A percentile compares a stretch with the other conserved stretches of the same genome.
Conservation (phyloP, 2,113 vertebrate genomes). For the Rhinoptilus africanus region DNA sequence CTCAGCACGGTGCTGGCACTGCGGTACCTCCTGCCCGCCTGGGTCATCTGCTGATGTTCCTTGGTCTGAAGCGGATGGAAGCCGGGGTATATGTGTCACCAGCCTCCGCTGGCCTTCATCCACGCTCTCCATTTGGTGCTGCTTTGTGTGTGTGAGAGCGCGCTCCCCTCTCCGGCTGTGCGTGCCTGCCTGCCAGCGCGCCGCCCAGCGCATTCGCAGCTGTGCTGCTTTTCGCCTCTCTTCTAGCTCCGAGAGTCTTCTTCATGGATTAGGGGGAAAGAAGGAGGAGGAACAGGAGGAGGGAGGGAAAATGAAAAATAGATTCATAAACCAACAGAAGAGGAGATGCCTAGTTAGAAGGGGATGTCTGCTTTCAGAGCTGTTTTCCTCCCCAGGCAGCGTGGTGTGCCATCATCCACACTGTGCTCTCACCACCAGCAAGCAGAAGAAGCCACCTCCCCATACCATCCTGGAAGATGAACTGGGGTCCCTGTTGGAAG, state of each 20-base stretch:
- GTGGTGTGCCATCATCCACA: not conserved
- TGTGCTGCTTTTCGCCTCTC: slow-evolving; percentile 1
- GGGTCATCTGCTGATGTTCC: not conserved
- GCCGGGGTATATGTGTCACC: not conserved
- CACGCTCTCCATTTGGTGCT: slow-evolving; percentile 26
- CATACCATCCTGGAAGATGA: not conserved
- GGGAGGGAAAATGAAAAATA: not conserved
- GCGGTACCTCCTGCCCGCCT: not conserved
- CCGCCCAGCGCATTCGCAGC: slow-evolving; percentile 31
- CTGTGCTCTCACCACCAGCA: not conserved
- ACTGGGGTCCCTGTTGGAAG: not conserved
- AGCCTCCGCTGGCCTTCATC: slow-evolving; percentile 2
- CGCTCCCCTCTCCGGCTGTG: slow-evolving; percentile 61
- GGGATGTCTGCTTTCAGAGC: not conserved
- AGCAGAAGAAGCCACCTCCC: not conserved
- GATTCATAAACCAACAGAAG: not conserved
- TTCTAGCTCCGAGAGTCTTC: slow-evolving; percentile 7
- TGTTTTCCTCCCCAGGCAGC: not conserved
- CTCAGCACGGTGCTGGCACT: not conserved
- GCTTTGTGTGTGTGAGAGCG: slow-evolving; percentile 52
- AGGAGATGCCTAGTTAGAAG: not conserved
- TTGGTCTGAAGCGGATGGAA: not conserved
- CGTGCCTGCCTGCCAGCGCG: slow-evolving; percentile 41
- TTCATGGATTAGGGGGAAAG: not conserved
- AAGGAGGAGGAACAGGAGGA: slow-evolving; percentile 2